Conservation (phyloP, 2,888 invertebrate species). For the Zele albiditarsus region DNA sequence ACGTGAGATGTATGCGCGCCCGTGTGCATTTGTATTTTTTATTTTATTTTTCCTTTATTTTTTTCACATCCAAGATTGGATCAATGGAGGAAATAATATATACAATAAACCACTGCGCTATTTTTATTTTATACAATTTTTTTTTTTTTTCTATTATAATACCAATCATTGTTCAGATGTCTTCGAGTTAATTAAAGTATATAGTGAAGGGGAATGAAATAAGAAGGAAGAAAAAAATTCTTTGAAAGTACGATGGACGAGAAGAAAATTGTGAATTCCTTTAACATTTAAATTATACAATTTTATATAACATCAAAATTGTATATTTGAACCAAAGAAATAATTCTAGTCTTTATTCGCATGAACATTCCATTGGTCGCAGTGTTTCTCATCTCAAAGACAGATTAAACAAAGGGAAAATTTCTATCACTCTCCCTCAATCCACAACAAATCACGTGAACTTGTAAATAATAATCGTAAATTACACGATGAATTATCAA, state of each 20-base stretch:
- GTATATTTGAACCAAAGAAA: neutral
- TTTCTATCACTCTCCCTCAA: neutral
- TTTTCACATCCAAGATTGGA: neutral
- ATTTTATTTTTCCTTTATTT: neutral
- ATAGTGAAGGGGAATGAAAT: neutral
- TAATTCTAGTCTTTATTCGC: neutral
- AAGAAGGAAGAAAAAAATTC: neutral
- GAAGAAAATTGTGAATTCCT: neutral
- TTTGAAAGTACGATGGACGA: neutral
- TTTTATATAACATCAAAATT: too few species aligned
- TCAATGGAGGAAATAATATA: neutral
- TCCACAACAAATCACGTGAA: neutral
- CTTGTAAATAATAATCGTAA: slow-evolving; percentile 26
- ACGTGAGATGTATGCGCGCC: neutral
- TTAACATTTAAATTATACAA: too few species aligned
- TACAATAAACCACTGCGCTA: neutral
- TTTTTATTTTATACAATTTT: neutral
- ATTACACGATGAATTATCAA: slow-evolving; percentile 38
- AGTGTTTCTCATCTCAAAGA: neutral
- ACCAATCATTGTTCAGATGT: neutral
- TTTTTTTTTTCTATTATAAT: neutral
- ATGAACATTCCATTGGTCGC: slow-evolving; percentile 12
- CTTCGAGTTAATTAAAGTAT: neutral
- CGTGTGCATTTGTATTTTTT: neutral
- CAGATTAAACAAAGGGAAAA: neutral